Evolutionary conservation across 35 echinoderm and acorn worm species (phyloP).

Genomic region (Apostichopus japonicus): DNA sequence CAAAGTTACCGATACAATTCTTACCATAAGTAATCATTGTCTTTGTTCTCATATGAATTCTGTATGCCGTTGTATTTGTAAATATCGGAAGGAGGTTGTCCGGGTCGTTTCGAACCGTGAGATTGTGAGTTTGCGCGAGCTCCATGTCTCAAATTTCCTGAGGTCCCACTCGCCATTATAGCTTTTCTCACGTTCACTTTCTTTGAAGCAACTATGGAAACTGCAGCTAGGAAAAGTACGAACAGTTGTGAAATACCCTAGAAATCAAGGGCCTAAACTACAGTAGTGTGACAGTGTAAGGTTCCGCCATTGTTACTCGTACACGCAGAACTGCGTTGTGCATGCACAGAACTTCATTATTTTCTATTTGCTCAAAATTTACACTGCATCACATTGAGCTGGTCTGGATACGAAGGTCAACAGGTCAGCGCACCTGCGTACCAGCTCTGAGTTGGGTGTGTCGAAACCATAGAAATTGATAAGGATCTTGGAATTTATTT

Average conservation of each 20-base stretch:
- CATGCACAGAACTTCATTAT: neutral
- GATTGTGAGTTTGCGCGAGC: slow-evolving; percentile 14
- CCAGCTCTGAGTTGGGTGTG: neutral
- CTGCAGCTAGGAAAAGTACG: no score
- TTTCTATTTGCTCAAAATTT: neutral
- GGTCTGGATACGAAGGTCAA: slow-evolving; percentile 38
- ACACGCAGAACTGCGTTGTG: no score
- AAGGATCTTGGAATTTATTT: no score
- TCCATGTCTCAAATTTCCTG: slow-evolving; percentile 44
- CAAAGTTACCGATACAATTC: slow-evolving; percentile 20
- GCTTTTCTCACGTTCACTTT: neutral
- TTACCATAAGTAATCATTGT: slow-evolving; percentile 99
- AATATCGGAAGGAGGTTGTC: slow-evolving; percentile 62
- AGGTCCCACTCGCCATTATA: slow-evolving; percentile 46
- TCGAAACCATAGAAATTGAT: slow-evolving; percentile 20
- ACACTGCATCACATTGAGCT: slow-evolving; percentile 44
- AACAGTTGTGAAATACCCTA: neutral
- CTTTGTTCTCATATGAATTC: slow-evolving; percentile 98
- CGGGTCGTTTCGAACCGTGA: slow-evolving; percentile 77
- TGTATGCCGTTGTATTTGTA: slow-evolving; percentile 97
- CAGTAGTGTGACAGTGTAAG: neutral
- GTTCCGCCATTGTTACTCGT: slow-evolving; percentile 3
- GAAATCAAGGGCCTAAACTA: neutral
- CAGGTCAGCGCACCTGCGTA: neutral
- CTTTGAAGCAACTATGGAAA: neutral